phyloP scores from a whole-genome alignment of 2,113 vertebrate genomes.

The Salvelinus namaycush region DNA sequence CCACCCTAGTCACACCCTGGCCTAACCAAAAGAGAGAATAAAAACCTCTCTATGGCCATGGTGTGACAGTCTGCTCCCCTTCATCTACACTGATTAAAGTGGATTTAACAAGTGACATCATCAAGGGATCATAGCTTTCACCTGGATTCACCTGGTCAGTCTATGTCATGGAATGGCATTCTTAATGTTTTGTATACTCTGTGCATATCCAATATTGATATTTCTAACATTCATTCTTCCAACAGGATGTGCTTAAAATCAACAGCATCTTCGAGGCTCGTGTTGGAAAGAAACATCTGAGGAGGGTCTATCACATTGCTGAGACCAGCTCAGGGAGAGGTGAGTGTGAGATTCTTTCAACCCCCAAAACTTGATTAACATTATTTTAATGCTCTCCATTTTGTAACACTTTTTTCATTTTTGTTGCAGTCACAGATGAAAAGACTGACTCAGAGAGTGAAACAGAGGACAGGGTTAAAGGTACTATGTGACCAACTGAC shows the following conservation, averaged over 20 bases:
- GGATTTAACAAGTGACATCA: too few species aligned
- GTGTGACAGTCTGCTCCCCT: too few species aligned
- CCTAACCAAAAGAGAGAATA: too few species aligned
- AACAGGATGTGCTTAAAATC: constrained; percentile 85
- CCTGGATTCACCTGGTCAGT: too few species aligned
- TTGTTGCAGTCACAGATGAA: constrained; percentile 82
- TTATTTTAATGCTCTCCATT: not conserved
- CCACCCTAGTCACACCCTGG: too few species aligned
- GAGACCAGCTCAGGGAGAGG: constrained; percentile 89
- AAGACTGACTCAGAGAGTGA: constrained; percentile 92
- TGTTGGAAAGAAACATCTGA: constrained; percentile 85
- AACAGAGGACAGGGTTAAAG: constrained; percentile 86
- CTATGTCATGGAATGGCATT: too few species aligned
- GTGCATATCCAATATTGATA: not conserved
- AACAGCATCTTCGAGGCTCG: constrained; percentile 87
- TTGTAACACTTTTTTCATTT: not conserved
- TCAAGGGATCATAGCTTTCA: too few species aligned
- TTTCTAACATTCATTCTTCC: not conserved
- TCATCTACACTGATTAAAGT: too few species aligned
- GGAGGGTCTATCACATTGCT: constrained; percentile 83
- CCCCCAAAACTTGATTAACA: not conserved
- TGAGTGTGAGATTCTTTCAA: constrained; percentile 41
- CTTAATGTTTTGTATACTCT: too few species aligned
- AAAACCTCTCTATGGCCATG: too few species aligned
- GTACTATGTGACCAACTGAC: constrained; percentile 56